Conservation (phyloP, 92 coral and sea anemone species). For the Palythoa caribaeorum region DNA sequence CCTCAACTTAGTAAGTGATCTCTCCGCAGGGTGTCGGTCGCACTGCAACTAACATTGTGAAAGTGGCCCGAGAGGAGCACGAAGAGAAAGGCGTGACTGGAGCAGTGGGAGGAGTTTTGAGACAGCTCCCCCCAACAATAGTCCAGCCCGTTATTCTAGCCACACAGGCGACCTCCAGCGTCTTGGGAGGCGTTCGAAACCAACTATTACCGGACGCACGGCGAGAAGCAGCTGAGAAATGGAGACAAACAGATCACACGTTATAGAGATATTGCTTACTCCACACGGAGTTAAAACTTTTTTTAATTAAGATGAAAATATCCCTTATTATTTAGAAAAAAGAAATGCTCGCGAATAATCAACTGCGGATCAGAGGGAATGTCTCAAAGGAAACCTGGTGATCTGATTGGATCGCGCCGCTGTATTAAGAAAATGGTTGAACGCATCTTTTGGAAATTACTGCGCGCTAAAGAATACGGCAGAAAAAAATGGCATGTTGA, state of each 20-base stretch:
- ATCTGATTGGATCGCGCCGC: too few relatives aligned
- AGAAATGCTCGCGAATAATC: too few relatives aligned
- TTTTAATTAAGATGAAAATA: too few relatives aligned
- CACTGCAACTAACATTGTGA: constrained; percentile 92
- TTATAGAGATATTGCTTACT: neutral
- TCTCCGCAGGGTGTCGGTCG: constrained; percentile 87
- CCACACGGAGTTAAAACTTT: neutral
- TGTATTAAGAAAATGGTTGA: too few relatives aligned
- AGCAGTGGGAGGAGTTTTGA: constrained; percentile 96
- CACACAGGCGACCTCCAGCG: constrained; percentile 98
- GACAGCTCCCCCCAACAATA: constrained; percentile 97
- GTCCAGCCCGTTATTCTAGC: constrained; percentile 98
- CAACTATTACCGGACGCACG: constrained; percentile 98
- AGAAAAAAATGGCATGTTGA: too few relatives aligned
- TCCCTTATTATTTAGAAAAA: too few relatives aligned
- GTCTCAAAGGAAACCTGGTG: too few relatives aligned
- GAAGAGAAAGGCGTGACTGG: constrained; percentile 98
- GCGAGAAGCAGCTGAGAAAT: constrained; percentile 96
- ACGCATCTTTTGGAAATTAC: too few relatives aligned
- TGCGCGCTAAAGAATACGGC: too few relatives aligned
- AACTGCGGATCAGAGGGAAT: too few relatives aligned
- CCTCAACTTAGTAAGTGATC: neutral
- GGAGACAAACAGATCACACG: constrained; percentile 73
- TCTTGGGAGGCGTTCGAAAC: constrained; percentile 97
- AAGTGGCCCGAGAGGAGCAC: constrained; percentile 98